Conservation (phyloP, 2,113 vertebrate genomes). For the Geococcyx californianus region DNA sequence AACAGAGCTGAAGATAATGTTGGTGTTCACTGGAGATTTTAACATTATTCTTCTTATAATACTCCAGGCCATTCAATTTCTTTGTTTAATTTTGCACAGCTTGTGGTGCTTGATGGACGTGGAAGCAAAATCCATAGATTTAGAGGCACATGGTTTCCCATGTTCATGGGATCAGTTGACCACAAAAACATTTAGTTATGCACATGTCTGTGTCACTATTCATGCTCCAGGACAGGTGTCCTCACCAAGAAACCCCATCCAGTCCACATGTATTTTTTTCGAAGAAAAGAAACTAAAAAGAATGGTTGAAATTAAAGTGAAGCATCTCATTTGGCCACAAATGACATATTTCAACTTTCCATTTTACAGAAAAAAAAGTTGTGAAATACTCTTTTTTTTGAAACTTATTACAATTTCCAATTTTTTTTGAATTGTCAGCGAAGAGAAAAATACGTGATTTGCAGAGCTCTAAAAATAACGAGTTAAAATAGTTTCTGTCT, state of each 20-base stretch:
- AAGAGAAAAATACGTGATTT: conserved; percentile 64
- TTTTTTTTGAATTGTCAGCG: conserved; percentile 42
- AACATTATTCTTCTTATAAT: not conserved
- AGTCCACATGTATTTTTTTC: not conserved
- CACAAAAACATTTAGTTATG: not conserved
- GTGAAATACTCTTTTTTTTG: conserved; percentile 14
- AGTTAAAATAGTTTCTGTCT: conserved; percentile 67
- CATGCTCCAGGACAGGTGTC: not conserved
- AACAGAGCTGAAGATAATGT: not conserved
- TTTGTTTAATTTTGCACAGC: not conserved
- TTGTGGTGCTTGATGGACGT: not conserved
- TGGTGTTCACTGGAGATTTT: accelerated
- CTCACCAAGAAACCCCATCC: not conserved
- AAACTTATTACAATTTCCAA: conserved; percentile 41
- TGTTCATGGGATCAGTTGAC: accelerated
- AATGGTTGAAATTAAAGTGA: conserved; percentile 16
- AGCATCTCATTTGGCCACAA: conserved; percentile 47
- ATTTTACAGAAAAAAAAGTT: conserved; percentile 35
- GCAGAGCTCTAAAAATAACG: conserved; percentile 65
- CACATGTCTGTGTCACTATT: not conserved
- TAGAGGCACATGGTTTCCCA: accelerated
- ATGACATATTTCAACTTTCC: conserved; percentile 47
- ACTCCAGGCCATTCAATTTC: not conserved
- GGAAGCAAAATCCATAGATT: not conserved
- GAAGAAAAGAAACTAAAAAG: not conserved